phyloP scores from a whole-genome alignment of 2,113 vertebrate species.

The Oryzias curvinotus region DNA sequence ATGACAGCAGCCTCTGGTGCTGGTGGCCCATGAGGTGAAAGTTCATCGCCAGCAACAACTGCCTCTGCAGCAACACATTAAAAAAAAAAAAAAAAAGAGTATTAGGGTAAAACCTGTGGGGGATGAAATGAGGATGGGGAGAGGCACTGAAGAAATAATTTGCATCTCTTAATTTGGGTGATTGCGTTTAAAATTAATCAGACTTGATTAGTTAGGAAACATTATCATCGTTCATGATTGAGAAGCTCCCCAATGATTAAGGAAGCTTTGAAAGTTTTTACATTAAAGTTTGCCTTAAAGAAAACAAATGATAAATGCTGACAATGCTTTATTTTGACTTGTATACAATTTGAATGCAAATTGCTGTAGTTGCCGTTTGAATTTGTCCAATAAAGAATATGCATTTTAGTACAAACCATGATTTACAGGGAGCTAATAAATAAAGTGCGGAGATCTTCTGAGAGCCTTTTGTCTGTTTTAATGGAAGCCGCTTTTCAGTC shows the following conservation, averaged over 20 bases:
- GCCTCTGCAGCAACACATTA: slow-evolving; percentile 46
- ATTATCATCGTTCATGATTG: slow-evolving; percentile 32
- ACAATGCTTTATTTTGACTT: neutral
- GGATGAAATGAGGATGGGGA: slow-evolving; percentile 22
- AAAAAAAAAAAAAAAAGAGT: slow-evolving; percentile 65
- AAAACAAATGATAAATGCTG: slow-evolving; percentile 4
- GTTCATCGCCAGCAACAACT: slow-evolving; percentile 75
- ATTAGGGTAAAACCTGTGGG: slow-evolving; percentile 38
- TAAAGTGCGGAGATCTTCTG: neutral
- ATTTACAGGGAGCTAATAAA: neutral
- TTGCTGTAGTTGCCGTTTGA: neutral
- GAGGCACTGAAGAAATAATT: slow-evolving; percentile 46
- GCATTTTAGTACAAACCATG: neutral
- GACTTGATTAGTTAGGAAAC: slow-evolving; percentile 41
- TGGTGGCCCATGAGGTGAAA: slow-evolving; percentile 73
- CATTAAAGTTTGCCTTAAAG: slow-evolving; percentile 1
- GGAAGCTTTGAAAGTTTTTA: slow-evolving; percentile 10
- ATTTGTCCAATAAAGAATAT: neutral
- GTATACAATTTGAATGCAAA: slow-evolving; percentile 12
- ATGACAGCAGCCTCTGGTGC: slow-evolving; percentile 76
- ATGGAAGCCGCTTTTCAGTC: slow-evolving; percentile 34
- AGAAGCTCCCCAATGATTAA: slow-evolving; percentile 21
- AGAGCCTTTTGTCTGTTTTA: slow-evolving; percentile 48
- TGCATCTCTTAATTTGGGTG: slow-evolving; percentile 55
- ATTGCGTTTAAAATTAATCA: slow-evolving; percentile 63